A percentile compares a stretch with the other conserved stretches of the same genome.
Evolutionary conservation across 2,888 invertebrate genomes (phyloP).

Genomic region (Cephus pygmeus): DNA sequence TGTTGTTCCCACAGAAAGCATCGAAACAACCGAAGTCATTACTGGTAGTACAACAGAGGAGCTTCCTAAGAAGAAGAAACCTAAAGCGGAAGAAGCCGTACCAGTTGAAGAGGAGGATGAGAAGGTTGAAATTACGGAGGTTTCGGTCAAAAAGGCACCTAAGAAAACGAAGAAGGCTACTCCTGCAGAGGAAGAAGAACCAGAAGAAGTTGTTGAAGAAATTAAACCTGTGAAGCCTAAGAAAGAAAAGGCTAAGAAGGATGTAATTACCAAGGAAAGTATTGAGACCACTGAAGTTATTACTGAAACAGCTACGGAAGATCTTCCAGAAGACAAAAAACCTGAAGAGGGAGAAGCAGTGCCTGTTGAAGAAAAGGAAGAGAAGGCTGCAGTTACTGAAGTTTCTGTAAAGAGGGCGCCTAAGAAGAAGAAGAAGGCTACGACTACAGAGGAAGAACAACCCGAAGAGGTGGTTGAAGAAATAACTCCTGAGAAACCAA

Average conservation of each 20-base stretch:
- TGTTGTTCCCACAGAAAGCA: constrained; percentile 29
- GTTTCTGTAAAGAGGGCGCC: constrained; percentile 36
- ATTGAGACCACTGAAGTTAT: constrained; percentile 27
- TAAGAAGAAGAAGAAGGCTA: constrained; percentile 14
- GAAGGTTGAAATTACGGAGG: constrained; percentile 39
- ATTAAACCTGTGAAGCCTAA: constrained; percentile 31
- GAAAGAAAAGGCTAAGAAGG: constrained; percentile 38
- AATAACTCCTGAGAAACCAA: constrained; percentile 48
- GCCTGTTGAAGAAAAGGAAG: constrained; percentile 31
- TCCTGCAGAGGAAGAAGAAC: constrained; percentile 37
- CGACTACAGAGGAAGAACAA: constrained; percentile 9
- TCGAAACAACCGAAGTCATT: constrained; percentile 41
- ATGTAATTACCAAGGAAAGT: constrained; percentile 33
- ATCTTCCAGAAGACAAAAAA: constrained; percentile 27
- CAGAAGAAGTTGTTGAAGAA: constrained; percentile 30
- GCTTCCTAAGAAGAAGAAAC: constrained; percentile 42
- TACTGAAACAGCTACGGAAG: constrained; percentile 32
- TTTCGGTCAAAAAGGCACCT: constrained; percentile 36
- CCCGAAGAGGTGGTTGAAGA: constrained; percentile 39
- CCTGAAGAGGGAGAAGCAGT: constrained; percentile 19
- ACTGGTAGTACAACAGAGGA: constrained; percentile 24
- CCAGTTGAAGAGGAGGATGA: constrained; percentile 48
- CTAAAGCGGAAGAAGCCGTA: constrained; percentile 32
- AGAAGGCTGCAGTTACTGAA: constrained; percentile 26
- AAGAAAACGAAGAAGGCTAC: constrained; percentile 27